These are phyloP conservation scores for Papilio demoleus DNA, from an alignment of 2,888 invertebrate genomes.

Conservation along the genomic window DNA sequence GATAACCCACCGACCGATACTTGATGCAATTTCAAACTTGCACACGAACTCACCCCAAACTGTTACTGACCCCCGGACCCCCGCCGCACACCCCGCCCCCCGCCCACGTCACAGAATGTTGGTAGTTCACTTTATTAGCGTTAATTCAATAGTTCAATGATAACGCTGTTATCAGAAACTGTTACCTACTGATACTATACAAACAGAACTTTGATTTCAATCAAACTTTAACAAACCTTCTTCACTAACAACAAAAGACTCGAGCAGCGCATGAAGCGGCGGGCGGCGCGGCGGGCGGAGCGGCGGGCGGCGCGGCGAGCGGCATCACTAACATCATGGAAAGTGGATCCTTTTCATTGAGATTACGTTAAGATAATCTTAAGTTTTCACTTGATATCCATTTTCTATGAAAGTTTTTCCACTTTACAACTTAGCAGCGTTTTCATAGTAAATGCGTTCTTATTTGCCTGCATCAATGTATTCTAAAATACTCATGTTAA, in stretches of 20 bases:
- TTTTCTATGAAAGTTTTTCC: no score
- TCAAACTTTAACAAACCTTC: conserved; percentile 25
- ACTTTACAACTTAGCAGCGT: not conserved
- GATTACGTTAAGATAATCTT: not conserved
- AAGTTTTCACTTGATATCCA: not conserved
- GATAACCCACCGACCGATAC: conserved; percentile 25
- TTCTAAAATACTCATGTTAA: not conserved
- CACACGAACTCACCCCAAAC: conserved; percentile 10
- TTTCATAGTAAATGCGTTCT: not conserved
- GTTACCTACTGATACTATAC: conserved; percentile 2
- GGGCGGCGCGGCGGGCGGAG: not conserved
- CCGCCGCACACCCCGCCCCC: not conserved
- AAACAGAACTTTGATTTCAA: conserved; percentile 28
- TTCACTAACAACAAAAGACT: not conserved
- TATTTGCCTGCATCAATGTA: not conserved
- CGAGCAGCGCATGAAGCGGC: not conserved
- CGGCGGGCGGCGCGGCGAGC: not conserved
- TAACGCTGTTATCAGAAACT: conserved; percentile 16
- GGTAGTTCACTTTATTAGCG: conserved; percentile 27
- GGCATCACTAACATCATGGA: not conserved
- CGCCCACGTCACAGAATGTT: not conserved
- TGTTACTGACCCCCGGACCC: conserved; percentile 5
- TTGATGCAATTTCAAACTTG: conserved; percentile 28
- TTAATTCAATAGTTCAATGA: conserved; percentile 29
- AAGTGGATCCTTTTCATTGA: not conserved